Base-by-base conservation (phyloP, 2,888 invertebrate species). In the Tanytarsus gracilentus region DNA sequence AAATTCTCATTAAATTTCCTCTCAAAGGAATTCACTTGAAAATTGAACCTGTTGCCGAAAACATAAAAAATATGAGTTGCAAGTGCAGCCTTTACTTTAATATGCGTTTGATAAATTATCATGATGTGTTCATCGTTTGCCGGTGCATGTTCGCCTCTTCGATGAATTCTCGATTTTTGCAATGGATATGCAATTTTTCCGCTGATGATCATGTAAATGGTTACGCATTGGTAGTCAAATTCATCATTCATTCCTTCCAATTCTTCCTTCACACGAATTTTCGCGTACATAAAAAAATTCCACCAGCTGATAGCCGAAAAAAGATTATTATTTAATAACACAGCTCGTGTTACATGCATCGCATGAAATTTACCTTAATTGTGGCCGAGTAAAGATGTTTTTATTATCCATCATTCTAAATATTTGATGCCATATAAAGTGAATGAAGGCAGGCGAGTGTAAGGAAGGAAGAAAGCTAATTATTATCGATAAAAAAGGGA, bases 291-390 rank as follows among this genome's bases (percentile, higher is more conserved):
- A n/a, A n/a, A n/a, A n/a, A n/a, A n/a, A 6, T 44, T 18, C 21
- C 18, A 44, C 44, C 55, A 56, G 55, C 55, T 56, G 55, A 56
- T 39, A 18, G 44, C 21, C 44, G 23, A 21, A 44, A 44, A 44
- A 23, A 56, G 36, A 40, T 56, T 56, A 56, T 56, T 56, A 56
- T 56, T 56, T 40, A 56, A 56, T 56, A 56, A 56, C 26, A 56
- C n/a, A 18, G 55, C 39, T 40, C 40, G 40, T 21, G 40, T 56
- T 40, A 39, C n/a, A 56, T n/a, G 27, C 40, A 23, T 44, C n/a
- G 11, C 8, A 18, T 11, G 23, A 18, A 44, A 18, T 5, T 16
- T 23, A 44, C 23, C 33, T 33, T 33, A 33, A 33, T 33, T 33
- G 33, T 33, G 33, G 33, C 9, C 33, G n/a, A 33, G 33, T 33